A percentile compares a stretch with the other conserved stretches of the same genome.
Evolutionary conservation across 2,113 vertebrate genomes (phyloP).

Genomic region (Tenebrosternarchus preto): DNA sequence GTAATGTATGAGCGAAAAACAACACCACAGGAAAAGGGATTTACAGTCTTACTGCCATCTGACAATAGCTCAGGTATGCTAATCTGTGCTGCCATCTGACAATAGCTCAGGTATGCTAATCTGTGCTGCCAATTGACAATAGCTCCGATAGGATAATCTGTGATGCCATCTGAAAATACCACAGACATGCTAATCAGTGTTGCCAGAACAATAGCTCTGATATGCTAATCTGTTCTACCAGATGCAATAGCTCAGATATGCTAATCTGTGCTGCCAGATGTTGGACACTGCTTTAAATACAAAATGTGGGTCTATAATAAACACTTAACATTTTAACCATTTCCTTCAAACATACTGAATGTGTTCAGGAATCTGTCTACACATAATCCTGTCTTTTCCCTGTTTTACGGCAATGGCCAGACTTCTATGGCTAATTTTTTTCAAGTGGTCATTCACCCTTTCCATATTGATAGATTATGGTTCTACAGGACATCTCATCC

Average conservation of each 20-base stretch:
- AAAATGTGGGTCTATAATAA: conserved; percentile 1
- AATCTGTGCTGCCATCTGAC: neutral
- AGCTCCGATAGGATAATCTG: too few species aligned
- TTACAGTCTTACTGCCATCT: conserved; percentile 1
- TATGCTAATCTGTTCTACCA: neutral
- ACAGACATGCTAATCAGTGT: too few species aligned
- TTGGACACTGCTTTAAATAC: too few species aligned
- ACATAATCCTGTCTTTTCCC: conserved; percentile 9
- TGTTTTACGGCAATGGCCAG: neutral
- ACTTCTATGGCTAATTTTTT: too few species aligned
- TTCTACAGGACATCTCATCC: neutral
- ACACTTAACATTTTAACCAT: neutral
- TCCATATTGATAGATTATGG: neutral
- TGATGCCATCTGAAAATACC: too few species aligned
- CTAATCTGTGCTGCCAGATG: neutral
- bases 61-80: neutral
- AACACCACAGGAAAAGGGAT: neutral
- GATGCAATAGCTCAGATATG: conserved; percentile 22
- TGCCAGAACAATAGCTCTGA: conserved; percentile 24
- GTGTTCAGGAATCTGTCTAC: neutral
- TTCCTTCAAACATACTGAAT: neutral
- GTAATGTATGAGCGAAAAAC: conserved; percentile 9
- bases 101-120: conserved; percentile 6
- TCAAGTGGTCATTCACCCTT: neutral
- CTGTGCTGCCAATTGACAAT: too few species aligned